These are phyloP conservation scores for Auanema sp. DNA, from an alignment of 2,888 invertebrate species.

Conservation along the genomic window DNA sequence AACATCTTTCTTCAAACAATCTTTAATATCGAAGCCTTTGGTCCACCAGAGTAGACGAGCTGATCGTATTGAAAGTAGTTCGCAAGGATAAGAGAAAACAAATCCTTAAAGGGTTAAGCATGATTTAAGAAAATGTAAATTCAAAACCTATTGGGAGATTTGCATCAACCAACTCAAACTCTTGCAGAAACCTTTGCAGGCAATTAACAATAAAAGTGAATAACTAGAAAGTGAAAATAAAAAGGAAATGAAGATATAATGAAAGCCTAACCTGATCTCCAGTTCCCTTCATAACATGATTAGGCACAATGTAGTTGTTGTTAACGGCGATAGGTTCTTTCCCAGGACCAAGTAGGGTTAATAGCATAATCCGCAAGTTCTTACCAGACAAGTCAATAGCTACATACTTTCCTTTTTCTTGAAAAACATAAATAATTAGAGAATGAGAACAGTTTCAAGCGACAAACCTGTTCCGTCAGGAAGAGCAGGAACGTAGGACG, in stretches of 20 bases:
- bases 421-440: conserved; percentile 12
- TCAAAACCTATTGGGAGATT: conserved; percentile 60
- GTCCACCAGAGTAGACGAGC: conserved; percentile 64
- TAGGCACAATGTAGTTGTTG: conserved; percentile 61
- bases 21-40: conserved; percentile 64
- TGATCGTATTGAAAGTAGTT: conserved; percentile 62
- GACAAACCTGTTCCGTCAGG: conserved; percentile 61
- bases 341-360: conserved; percentile 51
- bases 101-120: conserved; percentile 40
- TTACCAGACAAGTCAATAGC: conserved; percentile 64
- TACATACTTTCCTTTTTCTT: conserved; percentile 63
- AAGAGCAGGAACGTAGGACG: conserved; percentile 63
- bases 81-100: conserved; percentile 64
- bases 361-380: conserved; percentile 62
- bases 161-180: conserved; percentile 59
- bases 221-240: conserved; percentile 44
- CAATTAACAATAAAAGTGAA: conserved; percentile 65
- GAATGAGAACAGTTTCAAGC: neutral
- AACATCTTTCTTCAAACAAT: conserved; percentile 63
- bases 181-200: conserved; percentile 60
- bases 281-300: conserved; percentile 63
- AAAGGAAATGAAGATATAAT: conserved; percentile 4
- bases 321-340: conserved; percentile 45
- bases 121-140: neutral
- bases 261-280: conserved; percentile 58